A percentile compares a stretch with the other conserved stretches of the same genome.
Evolutionary conservation across 2,113 vertebrate genomes (phyloP).

Genomic region (Chunga burmeisteri): DNA sequence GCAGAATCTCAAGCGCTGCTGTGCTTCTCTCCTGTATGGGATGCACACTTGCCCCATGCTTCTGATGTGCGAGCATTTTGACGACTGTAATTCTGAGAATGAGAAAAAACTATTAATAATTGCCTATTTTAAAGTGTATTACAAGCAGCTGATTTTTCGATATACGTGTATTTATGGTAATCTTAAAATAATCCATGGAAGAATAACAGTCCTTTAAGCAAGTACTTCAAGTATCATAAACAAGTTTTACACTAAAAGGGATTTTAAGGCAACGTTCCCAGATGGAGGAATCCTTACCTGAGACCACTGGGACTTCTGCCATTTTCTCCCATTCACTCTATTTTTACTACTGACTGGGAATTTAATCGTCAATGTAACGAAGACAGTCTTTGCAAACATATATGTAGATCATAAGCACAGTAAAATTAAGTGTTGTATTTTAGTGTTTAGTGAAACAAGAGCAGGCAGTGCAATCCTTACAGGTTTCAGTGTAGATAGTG

Average conservation of each 20-base stretch:
- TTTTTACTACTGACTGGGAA: neutral
- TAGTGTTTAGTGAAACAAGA: neutral
- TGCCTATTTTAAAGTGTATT: neutral
- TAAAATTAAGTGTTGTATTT: neutral
- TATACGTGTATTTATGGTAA: neutral
- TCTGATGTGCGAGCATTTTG: fast-evolving
- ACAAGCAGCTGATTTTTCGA: neutral
- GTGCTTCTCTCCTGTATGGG: neutral
- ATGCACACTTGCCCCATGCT: fast-evolving
- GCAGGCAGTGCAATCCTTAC: fast-evolving
- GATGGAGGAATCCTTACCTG: neutral
- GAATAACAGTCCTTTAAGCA: neutral
- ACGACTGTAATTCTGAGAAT: neutral
- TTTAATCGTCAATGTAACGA: neutral
- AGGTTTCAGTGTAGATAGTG: neutral
- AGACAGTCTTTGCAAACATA: neutral
- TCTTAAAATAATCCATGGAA: neutral
- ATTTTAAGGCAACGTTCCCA: neutral
- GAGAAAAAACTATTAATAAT: neutral
- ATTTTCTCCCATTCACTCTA: neutral
- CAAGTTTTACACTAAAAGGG: neutral
- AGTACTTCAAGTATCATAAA: neutral
- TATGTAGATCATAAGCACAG: neutral
- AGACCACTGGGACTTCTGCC: neutral
- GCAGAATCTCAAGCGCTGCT: neutral